A percentile compares a stretch with the other conserved stretches of the same genome.
Conservation (phyloP, 2,113 vertebrate species). For the Pteronura brasiliensis region DNA sequence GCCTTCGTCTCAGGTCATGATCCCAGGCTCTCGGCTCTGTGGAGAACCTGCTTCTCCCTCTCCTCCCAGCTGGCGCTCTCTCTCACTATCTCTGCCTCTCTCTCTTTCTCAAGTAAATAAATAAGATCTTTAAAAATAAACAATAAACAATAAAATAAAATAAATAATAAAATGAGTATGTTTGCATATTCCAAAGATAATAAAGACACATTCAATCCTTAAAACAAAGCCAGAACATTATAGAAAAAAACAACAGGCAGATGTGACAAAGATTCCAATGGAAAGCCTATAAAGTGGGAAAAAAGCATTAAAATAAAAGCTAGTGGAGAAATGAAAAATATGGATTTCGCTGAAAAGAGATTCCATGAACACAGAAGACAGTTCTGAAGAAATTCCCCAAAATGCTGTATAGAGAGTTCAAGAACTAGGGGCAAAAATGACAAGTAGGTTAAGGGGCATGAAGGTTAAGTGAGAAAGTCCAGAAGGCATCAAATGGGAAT, state of each 20-base stretch:
- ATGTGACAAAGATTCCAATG: not conserved
- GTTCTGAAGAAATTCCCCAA: not conserved
- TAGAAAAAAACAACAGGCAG: not conserved
- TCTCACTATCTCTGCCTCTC: not conserved
- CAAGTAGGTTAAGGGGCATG: not conserved
- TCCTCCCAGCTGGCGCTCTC: too few species aligned
- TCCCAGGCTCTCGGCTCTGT: not conserved
- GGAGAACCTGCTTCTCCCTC: not conserved
- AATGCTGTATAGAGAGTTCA: not conserved
- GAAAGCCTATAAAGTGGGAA: not conserved
- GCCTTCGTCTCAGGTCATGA: not conserved
- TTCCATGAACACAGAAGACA: not conserved
- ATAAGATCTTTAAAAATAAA: not conserved
- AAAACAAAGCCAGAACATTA: not conserved
- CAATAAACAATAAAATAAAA: not conserved
- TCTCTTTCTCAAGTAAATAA: not conserved
- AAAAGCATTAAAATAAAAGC: not conserved
- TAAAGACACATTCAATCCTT: not conserved
- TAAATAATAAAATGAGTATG: not conserved
- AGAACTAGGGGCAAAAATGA: not conserved
- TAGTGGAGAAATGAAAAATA: not conserved
- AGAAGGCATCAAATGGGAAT: not conserved
- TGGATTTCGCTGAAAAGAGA: not conserved
- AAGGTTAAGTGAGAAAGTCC: not conserved
- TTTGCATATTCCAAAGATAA: not conserved